Conservation (phyloP, 2,113 vertebrate species). For the Bufo gargarizans region DNA sequence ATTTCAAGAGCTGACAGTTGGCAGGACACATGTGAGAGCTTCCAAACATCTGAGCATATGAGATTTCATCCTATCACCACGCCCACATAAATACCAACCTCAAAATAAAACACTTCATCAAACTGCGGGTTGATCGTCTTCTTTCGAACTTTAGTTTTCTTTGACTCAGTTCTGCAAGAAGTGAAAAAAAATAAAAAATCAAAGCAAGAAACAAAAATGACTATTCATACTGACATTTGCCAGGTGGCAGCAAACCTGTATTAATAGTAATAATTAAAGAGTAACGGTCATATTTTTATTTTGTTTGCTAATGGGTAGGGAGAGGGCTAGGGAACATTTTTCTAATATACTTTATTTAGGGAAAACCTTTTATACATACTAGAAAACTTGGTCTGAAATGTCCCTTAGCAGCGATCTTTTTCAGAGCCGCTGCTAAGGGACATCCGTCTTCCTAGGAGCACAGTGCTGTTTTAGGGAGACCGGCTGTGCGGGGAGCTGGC, state of each 20-base stretch:
- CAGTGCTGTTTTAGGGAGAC: too few species aligned
- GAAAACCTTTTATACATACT: too few species aligned
- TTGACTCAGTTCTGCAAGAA: constrained; percentile 87
- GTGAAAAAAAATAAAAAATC: constrained; percentile 13
- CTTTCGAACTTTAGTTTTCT: constrained; percentile 97
- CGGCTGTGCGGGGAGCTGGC: too few species aligned
- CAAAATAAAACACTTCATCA: constrained; percentile 97
- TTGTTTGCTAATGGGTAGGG: too few species aligned
- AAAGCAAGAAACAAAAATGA: not conserved
- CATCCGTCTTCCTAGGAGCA: too few species aligned
- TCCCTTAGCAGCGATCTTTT: too few species aligned
- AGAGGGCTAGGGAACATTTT: too few species aligned
- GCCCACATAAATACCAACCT: constrained; percentile 79
- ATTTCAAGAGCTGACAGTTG: constrained; percentile 41
- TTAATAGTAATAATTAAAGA: not conserved
- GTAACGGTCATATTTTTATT: too few species aligned
- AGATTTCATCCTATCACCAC: constrained; percentile 60
- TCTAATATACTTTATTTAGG: too few species aligned
- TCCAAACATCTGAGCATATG: constrained; percentile 58
- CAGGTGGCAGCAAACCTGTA: not conserved
- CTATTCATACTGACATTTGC: not conserved
- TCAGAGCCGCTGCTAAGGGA: too few species aligned
- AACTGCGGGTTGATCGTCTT: constrained; percentile 98
- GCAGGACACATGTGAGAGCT: constrained; percentile 41
- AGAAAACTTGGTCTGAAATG: too few species aligned